Evolutionary conservation across 2,113 vertebrate genomes (phyloP), one percentile per base, ranked within the genome.

Genomic region (Terrapene triunguis): DNA sequence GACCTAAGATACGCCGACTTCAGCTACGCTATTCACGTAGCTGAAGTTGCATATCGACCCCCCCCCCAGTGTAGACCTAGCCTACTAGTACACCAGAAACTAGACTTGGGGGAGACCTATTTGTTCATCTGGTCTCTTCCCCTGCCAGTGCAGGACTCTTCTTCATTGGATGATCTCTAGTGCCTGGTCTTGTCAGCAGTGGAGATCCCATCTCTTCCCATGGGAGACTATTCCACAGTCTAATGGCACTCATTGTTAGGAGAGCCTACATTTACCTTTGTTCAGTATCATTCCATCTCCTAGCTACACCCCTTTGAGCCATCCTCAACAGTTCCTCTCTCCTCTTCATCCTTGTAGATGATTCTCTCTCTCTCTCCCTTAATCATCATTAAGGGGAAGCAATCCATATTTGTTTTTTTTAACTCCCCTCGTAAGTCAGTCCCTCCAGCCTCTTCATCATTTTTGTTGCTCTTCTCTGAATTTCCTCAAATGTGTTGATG

Each of bases 361-460:
- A 8, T n/a, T 69, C 7, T 44, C 29, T 65, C 32, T 62, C 59
- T 32, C 17, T n/a, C 62, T 19, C 21, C 82, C 1, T 47, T 47
- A 44, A 27, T 44, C 74, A 47, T 16, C 42, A 25, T 78, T 47
- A 29, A 25, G 24, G 74, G 42, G 38, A 42, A 47, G 11, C 38
- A 25, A 27, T 47, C 74, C 42, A 47, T 78, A 25, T 78, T 78
- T 78, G 14, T 13, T 47, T 78, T 44, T 78, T 78, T 47, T 54
- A 72, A 38, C 65, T 72, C 9, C n/a, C n/a, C n/a, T 72, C 19
- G 3, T 38, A 38, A 10, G 42, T 74, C n/a, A 35, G 48, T 54
- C 53, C n/a, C 88, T 92, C n/a, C 72, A 83, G 8, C 7, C 10
- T 8, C 0, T 0, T 48, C 54, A 19, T 53, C 0, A 0, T 2